phyloP scores from a whole-genome alignment of 2,888 invertebrate genomes.

The Noctua comes region DNA sequence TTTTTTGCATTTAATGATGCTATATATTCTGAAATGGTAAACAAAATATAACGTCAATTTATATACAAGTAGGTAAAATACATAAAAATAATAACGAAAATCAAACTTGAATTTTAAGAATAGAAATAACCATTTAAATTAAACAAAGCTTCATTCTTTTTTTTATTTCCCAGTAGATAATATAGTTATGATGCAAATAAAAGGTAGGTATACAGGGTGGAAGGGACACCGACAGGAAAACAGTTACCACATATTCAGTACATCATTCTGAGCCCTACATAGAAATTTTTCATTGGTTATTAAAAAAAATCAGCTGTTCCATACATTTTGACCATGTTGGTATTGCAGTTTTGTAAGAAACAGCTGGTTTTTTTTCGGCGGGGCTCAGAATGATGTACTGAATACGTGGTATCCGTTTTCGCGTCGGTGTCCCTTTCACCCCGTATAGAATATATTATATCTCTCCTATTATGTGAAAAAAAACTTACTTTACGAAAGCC shows the following conservation, averaged over 20 bases:
- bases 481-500: slow-evolving; percentile 19
- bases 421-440: no score
- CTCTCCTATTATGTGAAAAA: background rate
- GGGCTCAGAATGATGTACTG: no score
- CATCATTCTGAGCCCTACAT: no score
- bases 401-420: no score
- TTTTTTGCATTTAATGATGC: slow-evolving; percentile 84
- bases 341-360: no score
- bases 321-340: no score
- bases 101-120: background rate
- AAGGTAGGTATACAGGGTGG: background rate
- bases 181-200: background rate
- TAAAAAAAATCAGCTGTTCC: no score
- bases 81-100: slow-evolving; percentile 33
- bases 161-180: background rate
- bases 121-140: slow-evolving; percentile 9
- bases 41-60: slow-evolving; percentile 75
- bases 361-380: no score
- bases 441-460: no score
- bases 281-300: no score
- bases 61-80: slow-evolving; percentile 28
- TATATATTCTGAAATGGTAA: slow-evolving; percentile 89
- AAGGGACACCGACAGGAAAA: no score
- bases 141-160: background rate
- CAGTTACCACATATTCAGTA: no score